Evolutionary conservation across 2,113 vertebrate genomes (phyloP), one percentile per base, ranked within the genome.

Genomic region (Ochotona princeps): DNA sequence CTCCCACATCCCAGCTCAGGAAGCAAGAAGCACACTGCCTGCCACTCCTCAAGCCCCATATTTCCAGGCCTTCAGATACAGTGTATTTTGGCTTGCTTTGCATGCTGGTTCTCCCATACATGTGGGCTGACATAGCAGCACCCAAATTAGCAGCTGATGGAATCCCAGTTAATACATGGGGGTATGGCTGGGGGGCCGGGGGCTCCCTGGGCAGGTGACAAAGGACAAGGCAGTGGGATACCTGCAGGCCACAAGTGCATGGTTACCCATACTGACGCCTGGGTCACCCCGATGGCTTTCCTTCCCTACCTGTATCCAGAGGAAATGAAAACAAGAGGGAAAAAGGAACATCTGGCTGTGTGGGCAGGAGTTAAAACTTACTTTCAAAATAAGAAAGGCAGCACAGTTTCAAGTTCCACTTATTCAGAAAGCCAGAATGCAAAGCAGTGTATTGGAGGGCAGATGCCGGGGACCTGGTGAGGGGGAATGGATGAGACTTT

Each of bases 361-460:
- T 95, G 96, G 95, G 96, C 96, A 96, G 95, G 87, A 96, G 84
- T 92, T 94, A 82, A 84, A 44, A 83, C 87, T 91, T 74, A 69
- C 86, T 93, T 97, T 96, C 92, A 84, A 95, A 97, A 96, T 96
- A 96, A 96, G 97, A 74, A 92, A 93, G 54, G 63, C 69, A 13
- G 83, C 89, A 51, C 60, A 87, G 26, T 51, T 82, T 92, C 75
- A 87, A 94, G 72, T 89, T 92, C 87, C 38, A 91, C 44, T 92
- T 91, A 84, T 66, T 90, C 80, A 75, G 32, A 90, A 96, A 60
- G 44, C 67, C 17, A 26, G 38, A 61, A 80, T 65, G 57, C 86
- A 94, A 93, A 83, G n/a, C 21, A 79, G 85, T 89, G 28, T 18
- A 49, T 74, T 95, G 35, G 28, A 21, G 81, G 70, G 13, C 73